A percentile compares a stretch with the other conserved stretches of the same genome.
These are phyloP conservation scores for Protobothrops mucrosquamatus DNA, from an alignment of 2,113 vertebrate species.

Conservation along the genomic window DNA sequence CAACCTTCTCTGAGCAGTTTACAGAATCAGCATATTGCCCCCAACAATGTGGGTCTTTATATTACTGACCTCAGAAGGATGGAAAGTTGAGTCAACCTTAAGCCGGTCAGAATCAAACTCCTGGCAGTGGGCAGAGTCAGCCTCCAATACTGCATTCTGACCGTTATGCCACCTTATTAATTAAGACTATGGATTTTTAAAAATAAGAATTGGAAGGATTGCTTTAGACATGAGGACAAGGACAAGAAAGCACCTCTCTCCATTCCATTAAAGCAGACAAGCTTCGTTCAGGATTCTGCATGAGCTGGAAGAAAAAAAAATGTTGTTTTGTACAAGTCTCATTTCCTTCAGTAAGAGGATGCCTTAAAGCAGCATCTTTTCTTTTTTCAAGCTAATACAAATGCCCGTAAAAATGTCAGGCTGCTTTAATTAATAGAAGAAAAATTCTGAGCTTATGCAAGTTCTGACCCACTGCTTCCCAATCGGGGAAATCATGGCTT, in stretches of 20 bases:
- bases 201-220: background rate
- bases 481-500: constrained; percentile 1
- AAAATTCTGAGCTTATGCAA: background rate
- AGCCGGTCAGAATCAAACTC: background rate
- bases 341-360: background rate
- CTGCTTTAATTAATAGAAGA: background rate
- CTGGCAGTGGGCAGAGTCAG: background rate
- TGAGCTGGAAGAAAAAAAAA: background rate
- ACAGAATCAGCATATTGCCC: background rate
- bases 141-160: background rate
- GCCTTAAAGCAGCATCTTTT: background rate
- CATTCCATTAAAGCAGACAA: background rate
- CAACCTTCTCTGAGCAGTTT: background rate
- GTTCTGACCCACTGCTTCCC: background rate
- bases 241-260: background rate
- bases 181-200: background rate
- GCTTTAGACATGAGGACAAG: background rate
- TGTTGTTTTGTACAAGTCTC: background rate
- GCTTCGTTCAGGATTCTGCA: background rate
- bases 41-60: background rate
- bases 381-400: background rate
- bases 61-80: background rate
- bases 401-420: background rate
- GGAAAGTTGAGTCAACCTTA: background rate
- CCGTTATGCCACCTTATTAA: background rate